Evolutionary conservation across 2,113 vertebrate genomes (phyloP), one percentile per base, ranked within the genome.

Genomic region (Procavia capensis): DNA sequence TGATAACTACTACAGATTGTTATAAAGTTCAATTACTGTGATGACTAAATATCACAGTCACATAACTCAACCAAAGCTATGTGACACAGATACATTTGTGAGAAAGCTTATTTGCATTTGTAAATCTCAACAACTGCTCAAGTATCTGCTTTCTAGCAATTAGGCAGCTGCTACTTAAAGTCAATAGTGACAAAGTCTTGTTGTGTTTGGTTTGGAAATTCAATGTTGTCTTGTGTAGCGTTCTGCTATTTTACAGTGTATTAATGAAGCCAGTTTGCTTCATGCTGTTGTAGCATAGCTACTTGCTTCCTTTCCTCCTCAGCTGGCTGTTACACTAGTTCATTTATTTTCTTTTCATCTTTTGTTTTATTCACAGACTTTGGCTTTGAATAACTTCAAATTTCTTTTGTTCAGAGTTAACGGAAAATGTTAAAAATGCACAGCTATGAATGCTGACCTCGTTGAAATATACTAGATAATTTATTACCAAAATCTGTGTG

Each of bases 161-260:
- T 89, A 95, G 81, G 87, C 96, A 94, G 89, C 93, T 98, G 97
- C 96, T 96, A 79, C 83, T 97, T 74, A 90, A 98, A 96, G 96
- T 92, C n/a, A 97, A 85, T 81, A 97, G 93, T 93, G 89, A 91
- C 84, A 96, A 98, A 96, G 83, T 97, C 97, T 93, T 89, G 92
- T 95, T 93, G 90, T 34, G 76, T 96, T 95, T 96, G 83, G 93
- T 97, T 95, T 97, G 81, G 93, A 94, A 95, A 88, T 72, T 68
- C 64, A 97, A 95, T 88, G 78, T 72, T 88, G 63, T 95, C 95
- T 96, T 94, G 54, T 91, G 88, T 45, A 10, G 79, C 7, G 59
- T 97, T 96, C 70, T 94, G 93, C 85, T 97, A 68, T 96, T 98
- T 97, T 95, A 20, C 74, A 43, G 93, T 14, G 19, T 92, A 92